Base-by-base conservation (phyloP, 2,888 invertebrate genomes). In the Pedicia rivosa region DNA sequence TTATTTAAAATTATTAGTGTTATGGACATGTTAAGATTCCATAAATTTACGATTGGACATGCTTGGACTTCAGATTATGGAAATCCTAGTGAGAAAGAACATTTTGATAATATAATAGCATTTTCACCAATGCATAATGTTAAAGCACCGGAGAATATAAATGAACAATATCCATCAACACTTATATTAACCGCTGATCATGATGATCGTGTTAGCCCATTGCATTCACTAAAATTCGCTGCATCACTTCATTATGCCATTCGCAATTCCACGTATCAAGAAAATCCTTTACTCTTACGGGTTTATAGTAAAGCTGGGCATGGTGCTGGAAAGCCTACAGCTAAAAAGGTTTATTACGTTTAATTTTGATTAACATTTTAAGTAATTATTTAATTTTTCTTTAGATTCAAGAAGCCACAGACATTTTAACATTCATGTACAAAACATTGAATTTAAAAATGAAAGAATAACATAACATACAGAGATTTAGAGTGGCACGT, bases 31-130 rank as follows among this genome's bases (percentile, higher is more conserved):
- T 65, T 97, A 42, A 74, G 94, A 38, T 98, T 86, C 66, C 94
- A 97, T 62, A 92, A 92, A 65, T 94, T 97, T 62, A 98, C 97
- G 5, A 91, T 97, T 53, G 98, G 95, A 0, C 83, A 86, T 62
- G 87, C 91, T 30, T 98, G 97, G 97, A 79, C 62, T 40, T 86
- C 92, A 0, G 97, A 98, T 64, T 98, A 83, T 65, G 97, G 97
- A 28, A 80, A 78, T 59, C 78, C 94, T 0, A 88, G 90, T 48
- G 75, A 84, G 48, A 67, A 74, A 48, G 76, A 83, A 19, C 82
- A 95, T 51, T 97, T 95, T 56, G 67, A 80, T 8, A 83, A 82
- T 61, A 62, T 92, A 36, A 65, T 75, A 42, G 81, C 82, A 54
- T 86, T 86, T 63, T 97, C 97, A 4, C 97, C 97, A 0, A 64